Evolutionary conservation across 2,113 vertebrate species (phyloP).

Genomic region (Zosterops hypoxanthus): DNA sequence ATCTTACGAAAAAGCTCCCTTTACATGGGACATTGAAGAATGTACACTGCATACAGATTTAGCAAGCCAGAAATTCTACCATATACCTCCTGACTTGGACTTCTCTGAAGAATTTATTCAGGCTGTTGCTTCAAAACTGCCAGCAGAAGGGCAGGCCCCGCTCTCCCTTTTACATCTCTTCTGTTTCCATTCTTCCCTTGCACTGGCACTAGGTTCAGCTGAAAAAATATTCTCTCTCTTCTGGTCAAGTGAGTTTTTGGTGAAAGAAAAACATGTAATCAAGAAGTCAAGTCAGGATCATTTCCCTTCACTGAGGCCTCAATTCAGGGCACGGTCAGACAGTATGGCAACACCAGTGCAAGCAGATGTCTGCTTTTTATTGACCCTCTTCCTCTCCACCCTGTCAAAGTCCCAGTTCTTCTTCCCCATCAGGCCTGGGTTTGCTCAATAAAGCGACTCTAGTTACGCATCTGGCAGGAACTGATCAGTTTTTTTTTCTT

Average conservation of each 20-base stretch:
- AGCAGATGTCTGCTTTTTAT: neutral
- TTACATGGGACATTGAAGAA: neutral
- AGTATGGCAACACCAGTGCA: neutral
- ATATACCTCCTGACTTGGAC: neutral
- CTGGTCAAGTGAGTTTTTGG: neutral
- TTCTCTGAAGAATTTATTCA: neutral
- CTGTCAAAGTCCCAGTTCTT: neutral
- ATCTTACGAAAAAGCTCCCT: neutral
- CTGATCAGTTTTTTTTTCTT: neutral
- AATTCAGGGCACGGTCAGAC: neutral
- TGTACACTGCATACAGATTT: neutral
- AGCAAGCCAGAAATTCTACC: neutral
- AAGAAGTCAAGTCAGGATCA: neutral
- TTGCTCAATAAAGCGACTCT: neutral
- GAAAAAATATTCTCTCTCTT: neutral
- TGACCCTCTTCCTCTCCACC: neutral
- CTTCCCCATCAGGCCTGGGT: neutral
- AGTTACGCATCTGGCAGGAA: neutral
- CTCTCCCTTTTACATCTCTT: neutral
- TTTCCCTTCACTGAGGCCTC: neutral
- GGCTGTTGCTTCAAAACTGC: neutral
- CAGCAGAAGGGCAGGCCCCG: neutral
- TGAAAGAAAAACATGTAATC: neutral
- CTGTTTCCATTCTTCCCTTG: neutral
- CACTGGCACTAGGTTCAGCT: neutral